Base-by-base conservation (phyloP, 2,797 vertebrate genomes). In the Rhabdomys pumilio region DNA sequence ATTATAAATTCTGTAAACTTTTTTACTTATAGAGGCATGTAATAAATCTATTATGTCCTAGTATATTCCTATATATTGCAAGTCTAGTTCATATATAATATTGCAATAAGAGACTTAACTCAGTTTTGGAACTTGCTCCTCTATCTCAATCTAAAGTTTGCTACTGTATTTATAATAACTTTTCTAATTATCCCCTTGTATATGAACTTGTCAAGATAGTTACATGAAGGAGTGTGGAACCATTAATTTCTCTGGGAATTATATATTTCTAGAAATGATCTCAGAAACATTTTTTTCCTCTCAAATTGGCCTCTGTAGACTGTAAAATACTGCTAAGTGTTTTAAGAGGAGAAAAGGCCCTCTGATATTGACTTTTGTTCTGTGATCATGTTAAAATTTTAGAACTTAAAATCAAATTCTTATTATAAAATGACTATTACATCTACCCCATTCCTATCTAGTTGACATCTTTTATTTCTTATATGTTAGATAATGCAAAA, bases 181-280 rank as follows among this genome's bases (percentile, higher is more conserved):
- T 69, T 80, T 87, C n/a, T 75, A n/a, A 81, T 29, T 86, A 0
- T 81, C n/a, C 31, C 34, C 65, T 65, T 53, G 31, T 17, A 86
- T 67, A 6, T 59, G 29, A 29, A 2, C 24, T 90, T 92, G 14
- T 90, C 76, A 80, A 92, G 29, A 94, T 88, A 3, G 3, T 85
- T 93, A 93, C 11, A 91, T 63, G 72, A 89, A 24, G 26, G 20
- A 91, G 61, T 34, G 3, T 84, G 72, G 47, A 93, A 92, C 14
- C 76, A 67, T 76, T 63, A 90, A 95, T 93, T 76, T 4, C 65
- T 91, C 83, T 61, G 55, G 47, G 34, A 2, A 29, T 26, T 55
- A 87, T 83, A 41, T 65, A 89, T 89, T 90, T 85, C 67, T 90
- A 24, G 6, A 91, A 91, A 93, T 95, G 82, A 94, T 82, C n/a